Evolutionary conservation across 2,797 vertebrate genomes (phyloP).

Genomic region (Premnoplex brunnescens): DNA sequence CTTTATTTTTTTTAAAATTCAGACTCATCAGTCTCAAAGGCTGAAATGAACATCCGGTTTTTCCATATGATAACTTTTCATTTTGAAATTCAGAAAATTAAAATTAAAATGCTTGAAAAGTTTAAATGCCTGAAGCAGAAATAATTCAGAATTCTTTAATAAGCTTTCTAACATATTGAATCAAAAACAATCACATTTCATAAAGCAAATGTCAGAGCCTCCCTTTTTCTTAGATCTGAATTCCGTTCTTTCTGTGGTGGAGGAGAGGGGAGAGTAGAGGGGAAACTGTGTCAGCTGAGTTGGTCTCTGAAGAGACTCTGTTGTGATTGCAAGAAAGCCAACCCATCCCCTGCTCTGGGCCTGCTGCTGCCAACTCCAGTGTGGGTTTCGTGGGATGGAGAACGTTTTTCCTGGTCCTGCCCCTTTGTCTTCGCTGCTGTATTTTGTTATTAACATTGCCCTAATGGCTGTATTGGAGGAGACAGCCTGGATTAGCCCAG

Average conservation of each 20-base stretch:
- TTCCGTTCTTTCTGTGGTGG: not conserved
- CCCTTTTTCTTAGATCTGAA: not conserved
- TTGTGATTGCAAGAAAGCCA: not conserved
- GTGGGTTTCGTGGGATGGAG: not conserved
- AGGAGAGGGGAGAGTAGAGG: not conserved
- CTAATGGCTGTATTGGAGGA: rapidly evolving
- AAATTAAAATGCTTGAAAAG: not conserved
- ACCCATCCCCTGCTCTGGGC: too few relatives aligned
- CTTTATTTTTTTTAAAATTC: not conserved
- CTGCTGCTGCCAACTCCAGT: not conserved
- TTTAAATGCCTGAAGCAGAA: not conserved
- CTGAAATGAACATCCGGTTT: not conserved
- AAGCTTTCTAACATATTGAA: not conserved
- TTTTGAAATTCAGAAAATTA: not conserved
- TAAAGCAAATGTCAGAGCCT: not conserved
- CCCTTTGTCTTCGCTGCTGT: not conserved
- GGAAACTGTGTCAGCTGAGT: not conserved
- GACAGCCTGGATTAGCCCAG: not conserved
- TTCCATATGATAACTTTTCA: not conserved
- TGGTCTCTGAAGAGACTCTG: not conserved
- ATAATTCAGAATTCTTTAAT: not conserved
- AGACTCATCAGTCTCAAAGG: not conserved
- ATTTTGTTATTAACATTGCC: not conserved
- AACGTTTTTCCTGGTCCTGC: not conserved
- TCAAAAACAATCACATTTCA: not conserved